Evolutionary conservation across 1,140 invertebrate species (phyloP).

Genomic region (Nomia melanderi): DNA sequence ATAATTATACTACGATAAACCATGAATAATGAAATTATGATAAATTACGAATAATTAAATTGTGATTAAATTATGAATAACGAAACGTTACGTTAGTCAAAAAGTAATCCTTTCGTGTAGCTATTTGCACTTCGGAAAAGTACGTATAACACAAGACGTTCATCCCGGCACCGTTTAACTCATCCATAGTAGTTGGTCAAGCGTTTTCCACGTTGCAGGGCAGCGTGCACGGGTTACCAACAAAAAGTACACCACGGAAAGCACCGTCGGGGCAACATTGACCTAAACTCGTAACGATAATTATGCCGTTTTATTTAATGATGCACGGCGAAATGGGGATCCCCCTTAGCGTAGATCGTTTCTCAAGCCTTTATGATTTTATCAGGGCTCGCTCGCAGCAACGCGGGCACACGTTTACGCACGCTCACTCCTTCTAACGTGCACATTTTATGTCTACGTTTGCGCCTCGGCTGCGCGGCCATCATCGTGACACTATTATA

Average conservation of each 20-base stretch:
- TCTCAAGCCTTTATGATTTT: constrained; percentile 48
- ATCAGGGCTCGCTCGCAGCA: constrained; percentile 17
- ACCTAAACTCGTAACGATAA: constrained; percentile 47
- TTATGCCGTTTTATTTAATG: constrained; percentile 50
- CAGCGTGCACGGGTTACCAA: neutral
- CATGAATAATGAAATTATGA: too few relatives aligned
- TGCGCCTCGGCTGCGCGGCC: constrained; percentile 31
- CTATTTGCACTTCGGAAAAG: neutral
- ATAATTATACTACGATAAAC: too few relatives aligned
- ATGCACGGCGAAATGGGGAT: constrained; percentile 36
- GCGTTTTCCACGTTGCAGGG: neutral
- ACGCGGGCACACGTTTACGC: constrained; percentile 28
- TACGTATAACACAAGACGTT: neutral
- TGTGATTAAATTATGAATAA: too few relatives aligned
- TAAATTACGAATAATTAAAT: too few relatives aligned
- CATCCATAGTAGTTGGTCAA: neutral
- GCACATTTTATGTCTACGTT: constrained; percentile 24
- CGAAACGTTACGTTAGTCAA: too few relatives aligned
- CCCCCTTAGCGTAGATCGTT: constrained; percentile 54
- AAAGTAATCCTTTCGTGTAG: too few relatives aligned
- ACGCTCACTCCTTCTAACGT: neutral
- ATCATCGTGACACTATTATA: constrained; percentile 34
- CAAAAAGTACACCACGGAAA: neutral
- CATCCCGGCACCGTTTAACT: neutral
- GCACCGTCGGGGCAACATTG: constrained; percentile 18